phyloP scores from a whole-genome alignment of 1,140 invertebrate species.

The Drosophila rufa region DNA sequence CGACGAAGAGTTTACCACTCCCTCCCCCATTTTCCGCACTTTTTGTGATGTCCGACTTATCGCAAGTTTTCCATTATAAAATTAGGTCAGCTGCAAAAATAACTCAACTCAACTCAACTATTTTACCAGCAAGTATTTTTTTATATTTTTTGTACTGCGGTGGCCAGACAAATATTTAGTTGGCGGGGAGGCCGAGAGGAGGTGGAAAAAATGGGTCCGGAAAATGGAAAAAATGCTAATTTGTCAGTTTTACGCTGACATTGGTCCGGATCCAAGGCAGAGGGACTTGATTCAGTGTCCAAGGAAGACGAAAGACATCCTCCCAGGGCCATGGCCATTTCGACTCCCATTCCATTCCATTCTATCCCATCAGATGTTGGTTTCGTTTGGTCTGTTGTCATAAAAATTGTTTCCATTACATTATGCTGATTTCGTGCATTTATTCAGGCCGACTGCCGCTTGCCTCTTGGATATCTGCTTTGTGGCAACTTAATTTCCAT shows the following conservation, averaged over 20 bases:
- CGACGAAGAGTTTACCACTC: not conserved
- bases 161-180: slow-evolving; percentile 78
- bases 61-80: slow-evolving; percentile 84
- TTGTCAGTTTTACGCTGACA: slow-evolving; percentile 83
- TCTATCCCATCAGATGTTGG: slow-evolving; percentile 31
- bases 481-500: slow-evolving; percentile 80
- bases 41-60: slow-evolving; percentile 67
- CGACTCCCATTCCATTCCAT: not conserved
- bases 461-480: slow-evolving; percentile 63
- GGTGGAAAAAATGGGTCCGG: slow-evolving; percentile 62
- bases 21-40: slow-evolving; percentile 8
- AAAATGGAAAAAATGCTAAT: slow-evolving; percentile 84
- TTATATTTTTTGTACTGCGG: slow-evolving; percentile 51
- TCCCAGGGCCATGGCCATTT: slow-evolving; percentile 42
- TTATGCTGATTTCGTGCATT: slow-evolving; percentile 83
- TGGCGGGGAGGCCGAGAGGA: slow-evolving; percentile 18
- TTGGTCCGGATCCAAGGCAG: slow-evolving; percentile 53
- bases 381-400: slow-evolving; percentile 68
- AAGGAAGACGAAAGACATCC: slow-evolving; percentile 21
- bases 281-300: slow-evolving; percentile 25
- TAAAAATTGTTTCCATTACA: slow-evolving; percentile 84
- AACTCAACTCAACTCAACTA: slow-evolving; percentile 81
- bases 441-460: slow-evolving; percentile 69
- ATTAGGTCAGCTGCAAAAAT: slow-evolving; percentile 84
- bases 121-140: slow-evolving; percentile 65